Conservation (phyloP, 2,113 vertebrate genomes). For the Clarias gariepinus region DNA sequence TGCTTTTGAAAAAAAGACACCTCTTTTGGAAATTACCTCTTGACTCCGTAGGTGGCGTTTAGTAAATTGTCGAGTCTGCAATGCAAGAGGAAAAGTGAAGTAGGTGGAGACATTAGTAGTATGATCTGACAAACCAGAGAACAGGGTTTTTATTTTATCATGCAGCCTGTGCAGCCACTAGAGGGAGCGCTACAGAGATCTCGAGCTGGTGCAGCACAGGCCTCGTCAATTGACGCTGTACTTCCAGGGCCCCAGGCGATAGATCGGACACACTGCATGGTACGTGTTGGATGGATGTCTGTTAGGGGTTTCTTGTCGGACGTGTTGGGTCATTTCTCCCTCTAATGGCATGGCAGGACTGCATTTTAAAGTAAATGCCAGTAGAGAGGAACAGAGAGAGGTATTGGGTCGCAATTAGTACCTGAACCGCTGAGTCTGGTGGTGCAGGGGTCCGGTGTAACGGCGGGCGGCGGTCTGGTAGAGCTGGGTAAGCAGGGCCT, state of each 20-base stretch:
- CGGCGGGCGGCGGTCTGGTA: slow-evolving; percentile 90
- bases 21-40: slow-evolving; percentile 87
- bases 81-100: slow-evolving; percentile 80
- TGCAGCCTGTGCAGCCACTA: slow-evolving; percentile 72
- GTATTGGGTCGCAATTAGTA: slow-evolving; percentile 63
- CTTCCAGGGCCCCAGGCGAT: slow-evolving; percentile 39
- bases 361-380: slow-evolving; percentile 68
- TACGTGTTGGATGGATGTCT: slow-evolving; percentile 14
- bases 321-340: slow-evolving; percentile 58
- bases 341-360: slow-evolving; percentile 71
- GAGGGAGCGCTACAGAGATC: slow-evolving; percentile 67
- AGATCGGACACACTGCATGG: slow-evolving; percentile 25
- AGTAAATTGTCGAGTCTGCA: slow-evolving; percentile 98
- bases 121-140: slow-evolving; percentile 67
- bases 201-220: slow-evolving; percentile 58
- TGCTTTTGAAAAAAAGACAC: slow-evolving; percentile 77
- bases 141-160: slow-evolving; percentile 71
- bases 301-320: neutral
- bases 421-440: slow-evolving; percentile 95
- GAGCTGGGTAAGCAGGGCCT: slow-evolving; percentile 90
- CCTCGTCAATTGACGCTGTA: slow-evolving; percentile 28
- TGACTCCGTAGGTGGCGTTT: slow-evolving; percentile 97
- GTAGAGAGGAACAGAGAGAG: slow-evolving; percentile 29
- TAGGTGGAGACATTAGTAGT: slow-evolving; percentile 80
- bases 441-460: slow-evolving; percentile 88